phyloP scores from a whole-genome alignment of 2,888 invertebrate genomes.

The Linyphia triangularis region DNA sequence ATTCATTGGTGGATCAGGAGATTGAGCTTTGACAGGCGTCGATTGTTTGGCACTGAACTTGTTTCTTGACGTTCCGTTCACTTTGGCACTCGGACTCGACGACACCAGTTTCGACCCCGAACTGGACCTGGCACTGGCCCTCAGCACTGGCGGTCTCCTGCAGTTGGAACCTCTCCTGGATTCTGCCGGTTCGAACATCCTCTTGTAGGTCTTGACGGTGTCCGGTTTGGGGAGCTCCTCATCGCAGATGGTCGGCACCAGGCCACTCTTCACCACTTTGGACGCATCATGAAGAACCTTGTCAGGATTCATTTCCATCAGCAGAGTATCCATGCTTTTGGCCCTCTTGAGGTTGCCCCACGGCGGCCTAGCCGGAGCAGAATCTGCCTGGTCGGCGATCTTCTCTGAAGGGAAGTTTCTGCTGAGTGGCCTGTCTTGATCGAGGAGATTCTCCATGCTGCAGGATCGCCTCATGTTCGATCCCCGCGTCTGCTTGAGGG shows the following conservation, averaged over 20 bases:
- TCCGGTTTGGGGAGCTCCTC: slow-evolving; percentile 92
- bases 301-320: slow-evolving; percentile 18
- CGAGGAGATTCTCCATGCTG: slow-evolving; percentile 89
- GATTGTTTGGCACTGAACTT: slow-evolving; percentile 71
- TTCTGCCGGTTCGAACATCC: slow-evolving; percentile 86
- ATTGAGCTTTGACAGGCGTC: slow-evolving; percentile 56
- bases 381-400: not conserved
- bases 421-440: slow-evolving; percentile 82
- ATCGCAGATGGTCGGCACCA: slow-evolving; percentile 57
- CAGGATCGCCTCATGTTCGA: slow-evolving; percentile 87
- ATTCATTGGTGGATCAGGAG: slow-evolving; percentile 6
- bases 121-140: slow-evolving; percentile 63
- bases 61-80: slow-evolving; percentile 54
- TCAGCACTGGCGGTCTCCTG: slow-evolving; percentile 65
- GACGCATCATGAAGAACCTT: not conserved
- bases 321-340: slow-evolving; percentile 90
- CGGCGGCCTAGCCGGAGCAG: not conserved
- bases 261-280: slow-evolving; percentile 48
- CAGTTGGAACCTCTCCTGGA: slow-evolving; percentile 61
- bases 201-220: slow-evolving; percentile 90
- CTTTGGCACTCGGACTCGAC: slow-evolving; percentile 50
- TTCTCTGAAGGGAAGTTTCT: not conserved
- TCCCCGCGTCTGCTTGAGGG: slow-evolving; percentile 86
- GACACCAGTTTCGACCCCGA: slow-evolving; percentile 47
- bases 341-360: slow-evolving; percentile 85